Evolutionary conservation across 2,888 invertebrate genomes (phyloP).

Genomic region (Sylvicola cinctus): DNA sequence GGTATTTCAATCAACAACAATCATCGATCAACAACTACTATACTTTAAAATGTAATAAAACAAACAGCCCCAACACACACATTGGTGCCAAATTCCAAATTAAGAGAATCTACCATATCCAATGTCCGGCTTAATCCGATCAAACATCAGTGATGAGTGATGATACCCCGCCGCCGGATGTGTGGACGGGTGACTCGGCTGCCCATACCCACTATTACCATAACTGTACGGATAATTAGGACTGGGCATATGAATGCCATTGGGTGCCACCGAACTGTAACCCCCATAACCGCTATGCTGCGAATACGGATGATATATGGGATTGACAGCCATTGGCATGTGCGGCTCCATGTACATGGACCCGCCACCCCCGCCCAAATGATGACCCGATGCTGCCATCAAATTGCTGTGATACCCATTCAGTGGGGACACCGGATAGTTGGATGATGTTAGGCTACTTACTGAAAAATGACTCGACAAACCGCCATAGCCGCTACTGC

Average conservation of each 20-base stretch:
- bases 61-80: no score
- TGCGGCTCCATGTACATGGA: slow-evolving; percentile 19
- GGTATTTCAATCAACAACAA: no score
- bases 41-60: no score
- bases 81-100: no score
- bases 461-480: slow-evolving; percentile 25
- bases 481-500: slow-evolving; percentile 6
- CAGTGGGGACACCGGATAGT: slow-evolving; percentile 12
- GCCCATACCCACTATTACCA: slow-evolving; percentile 13
- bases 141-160: slow-evolving; percentile 25
- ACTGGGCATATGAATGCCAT: slow-evolving; percentile 38
- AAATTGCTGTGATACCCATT: slow-evolving; percentile 21
- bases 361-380: slow-evolving; percentile 16
- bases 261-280: slow-evolving; percentile 18
- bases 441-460: slow-evolving; percentile 23
- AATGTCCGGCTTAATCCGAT: slow-evolving; percentile 30
- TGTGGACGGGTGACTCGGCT: slow-evolving; percentile 7
- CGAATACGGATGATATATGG: slow-evolving; percentile 24
- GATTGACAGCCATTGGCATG: slow-evolving; percentile 26
- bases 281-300: slow-evolving; percentile 10
- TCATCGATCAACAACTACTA: no score
- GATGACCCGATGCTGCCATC: slow-evolving; percentile 17
- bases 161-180: slow-evolving; percentile 13
- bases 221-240: slow-evolving; percentile 42
- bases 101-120: slow-evolving; percentile 31